phyloP scores from a whole-genome alignment of 2,797 vertebrate genomes.

The Microcaecilia unicolor region DNA sequence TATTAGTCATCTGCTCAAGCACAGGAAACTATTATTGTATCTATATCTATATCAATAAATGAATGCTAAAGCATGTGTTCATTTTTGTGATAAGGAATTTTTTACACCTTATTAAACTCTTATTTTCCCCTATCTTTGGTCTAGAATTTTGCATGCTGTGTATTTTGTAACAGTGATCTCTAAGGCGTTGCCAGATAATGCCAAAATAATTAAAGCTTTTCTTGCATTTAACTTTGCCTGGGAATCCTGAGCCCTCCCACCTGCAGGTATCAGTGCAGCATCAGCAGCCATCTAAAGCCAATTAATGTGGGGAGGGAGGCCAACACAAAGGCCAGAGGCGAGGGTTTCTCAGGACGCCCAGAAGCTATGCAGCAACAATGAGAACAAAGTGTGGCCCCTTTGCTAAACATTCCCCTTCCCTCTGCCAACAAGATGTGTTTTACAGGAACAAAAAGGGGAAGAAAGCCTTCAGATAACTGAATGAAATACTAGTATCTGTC shows the following conservation, averaged over 20 bases:
- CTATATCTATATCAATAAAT: too few relatives aligned
- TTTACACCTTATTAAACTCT: too few relatives aligned
- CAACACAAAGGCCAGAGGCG: constrained; percentile 4
- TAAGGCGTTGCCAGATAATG: not conserved
- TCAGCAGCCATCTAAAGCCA: constrained; percentile 21
- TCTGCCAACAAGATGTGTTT: too few relatives aligned
- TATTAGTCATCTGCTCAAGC: too few relatives aligned
- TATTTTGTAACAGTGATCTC: constrained; percentile 12
- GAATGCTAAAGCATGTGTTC: too few relatives aligned
- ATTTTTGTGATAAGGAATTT: too few relatives aligned
- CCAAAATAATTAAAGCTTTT: constrained; percentile 12
- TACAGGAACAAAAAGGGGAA: too few relatives aligned
- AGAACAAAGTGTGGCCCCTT: constrained; percentile 1
- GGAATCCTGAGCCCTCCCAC: constrained; percentile 6
- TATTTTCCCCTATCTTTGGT: too few relatives aligned
- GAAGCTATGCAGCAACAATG: constrained; percentile 4
- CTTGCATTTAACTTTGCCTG: constrained; percentile 6
- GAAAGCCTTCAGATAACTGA: too few relatives aligned
- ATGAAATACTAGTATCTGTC: too few relatives aligned
- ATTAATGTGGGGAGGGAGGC: constrained; percentile 9
- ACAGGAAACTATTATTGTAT: too few relatives aligned
- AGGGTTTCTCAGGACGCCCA: constrained; percentile 8
- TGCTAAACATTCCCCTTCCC: constrained; percentile 5
- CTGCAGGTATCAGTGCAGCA: constrained; percentile 17
- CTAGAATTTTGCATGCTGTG: not conserved